These are phyloP conservation scores for Darevskia mixta DNA, from an alignment of 2,797 vertebrate genomes.

Conservation along the genomic window DNA sequence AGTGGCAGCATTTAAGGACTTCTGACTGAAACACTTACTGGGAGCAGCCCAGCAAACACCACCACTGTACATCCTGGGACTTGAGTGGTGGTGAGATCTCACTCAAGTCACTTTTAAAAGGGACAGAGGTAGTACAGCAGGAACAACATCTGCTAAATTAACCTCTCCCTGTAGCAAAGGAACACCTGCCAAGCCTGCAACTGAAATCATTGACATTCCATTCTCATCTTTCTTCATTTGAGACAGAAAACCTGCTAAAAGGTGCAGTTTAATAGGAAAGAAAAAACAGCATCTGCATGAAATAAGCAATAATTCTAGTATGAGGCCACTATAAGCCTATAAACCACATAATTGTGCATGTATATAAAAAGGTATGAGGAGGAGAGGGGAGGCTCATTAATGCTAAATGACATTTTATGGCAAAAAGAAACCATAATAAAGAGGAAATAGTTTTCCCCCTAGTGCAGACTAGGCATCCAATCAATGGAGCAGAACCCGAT, in stretches of 20 bases:
- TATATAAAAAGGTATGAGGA: slow-evolving; percentile 28
- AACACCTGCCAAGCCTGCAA: slow-evolving; percentile 25
- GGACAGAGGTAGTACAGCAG: background rate
- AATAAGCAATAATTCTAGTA: slow-evolving; percentile 16
- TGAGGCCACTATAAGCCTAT: background rate
- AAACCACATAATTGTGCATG: slow-evolving; percentile 23
- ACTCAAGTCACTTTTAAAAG: slow-evolving; percentile 6
- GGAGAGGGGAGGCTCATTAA: slow-evolving; percentile 37
- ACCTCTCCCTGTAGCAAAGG: background rate
- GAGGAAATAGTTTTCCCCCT: slow-evolving; percentile 16
- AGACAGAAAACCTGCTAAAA: slow-evolving; percentile 44
- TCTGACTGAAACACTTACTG: background rate
- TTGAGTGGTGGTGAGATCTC: background rate
- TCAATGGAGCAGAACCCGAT: slow-evolving; percentile 51
- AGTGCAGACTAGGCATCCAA: slow-evolving; percentile 53
- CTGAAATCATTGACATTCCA: background rate
- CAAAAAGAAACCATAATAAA: slow-evolving; percentile 44
- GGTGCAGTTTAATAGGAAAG: slow-evolving; percentile 41
- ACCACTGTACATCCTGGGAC: background rate
- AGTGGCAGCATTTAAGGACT: background rate
- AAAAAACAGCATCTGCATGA: background rate
- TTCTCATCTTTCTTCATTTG: slow-evolving; percentile 14
- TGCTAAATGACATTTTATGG: slow-evolving; percentile 33
- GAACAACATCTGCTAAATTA: slow-evolving; percentile 18
- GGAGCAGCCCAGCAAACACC: background rate